Base-by-base conservation (phyloP, 1,140 invertebrate species). In the Caenorhabditis remanei region DNA sequence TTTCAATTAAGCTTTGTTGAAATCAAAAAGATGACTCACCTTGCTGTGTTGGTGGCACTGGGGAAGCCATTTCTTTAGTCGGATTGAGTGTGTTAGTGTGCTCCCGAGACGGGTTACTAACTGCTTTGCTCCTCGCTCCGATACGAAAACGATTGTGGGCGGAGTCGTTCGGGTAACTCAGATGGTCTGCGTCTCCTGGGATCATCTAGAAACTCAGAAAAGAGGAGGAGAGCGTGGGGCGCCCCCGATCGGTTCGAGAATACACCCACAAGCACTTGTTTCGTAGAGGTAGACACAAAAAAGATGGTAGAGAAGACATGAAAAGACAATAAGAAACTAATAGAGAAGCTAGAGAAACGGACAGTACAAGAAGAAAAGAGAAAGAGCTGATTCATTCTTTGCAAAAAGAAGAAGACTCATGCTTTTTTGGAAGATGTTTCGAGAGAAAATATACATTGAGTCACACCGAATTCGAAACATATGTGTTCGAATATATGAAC, bases 191-290 rank as follows among this genome's bases (percentile, higher is more conserved):
- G 71, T 79, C 71, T 79, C 71, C 43, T 40, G 46, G 40, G 46
- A 79, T 48, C 46, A 41, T 32, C 32, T 50, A 41, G 46, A 50
- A 63, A 40, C 11, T 21, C 11, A 24, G 21, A 63, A 13, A 21
- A 32, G 24, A 40, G 24, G 24, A 40, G 14, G 24, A 41, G 71
- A 16, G 71, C n/a, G 71, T 24, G 71, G 43, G 71, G 41, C 14
- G 65, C 41, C 65, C 56, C 19, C 11, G n/a, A n/a, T 79, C n/a
- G 71, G 71, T 79, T 79, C 24, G 71, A 79, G 46, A 79, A 79
- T 79, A 79, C 71, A 79, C 71, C 71, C 71, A 79, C 71, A 79
- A 79, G 71, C 71, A 79, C 71, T 79, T 79, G 71, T 79, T 79
- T 79, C 71, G 53, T 79, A 41, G 71, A 24, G 71, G 71, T 79